Evolutionary conservation across 2,113 vertebrate genomes (phyloP), one percentile per base, ranked within the genome.

Genomic region (Hippocampus barbouri): DNA sequence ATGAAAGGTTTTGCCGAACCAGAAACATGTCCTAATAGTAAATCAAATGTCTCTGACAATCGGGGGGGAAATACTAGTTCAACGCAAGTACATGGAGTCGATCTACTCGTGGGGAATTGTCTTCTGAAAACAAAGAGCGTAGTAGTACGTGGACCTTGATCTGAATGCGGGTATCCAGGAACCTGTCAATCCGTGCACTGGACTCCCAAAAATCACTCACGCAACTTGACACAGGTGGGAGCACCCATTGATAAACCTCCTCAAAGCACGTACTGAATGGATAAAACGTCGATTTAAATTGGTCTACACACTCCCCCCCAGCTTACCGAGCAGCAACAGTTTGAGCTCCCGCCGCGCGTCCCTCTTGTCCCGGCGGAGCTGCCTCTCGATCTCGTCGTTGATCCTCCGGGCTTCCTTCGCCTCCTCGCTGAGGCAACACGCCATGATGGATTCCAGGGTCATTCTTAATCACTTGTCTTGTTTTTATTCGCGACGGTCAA

Each of bases 371-470:
- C 95, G 91, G 86, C 95, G 94, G 87, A 97, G 93, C 91, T 97
- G 95, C 90, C 95, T 94, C 78, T 97, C 95, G 87, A 96, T 98
- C 92, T 96, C 95, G 80, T 95, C 95, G 91, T 98, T 97, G 94
- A 97, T 98, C 91, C 96, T 85, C 83, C 95, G 90, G 70, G 95
- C 95, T 91, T 98, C 95, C 84, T 98, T 96, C 88, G 94, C 95
- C 94, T 97, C 95, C 78, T 97, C 95, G 88, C 94, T 96, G 86
- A 96, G 94, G 92, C 95, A 97, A 85, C 95, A 97, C 91, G 96
- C 93, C 95, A 97, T 95, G 83, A 96, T 94, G 92, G 95, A 96
- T 80, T 95, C 94, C 88, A 95, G 91, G 84, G 94, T 94, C 94
- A 95, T 95, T 79, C 73, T 88, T 74, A 38, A 82, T 80, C 87